Evolutionary conservation across 2,888 invertebrate genomes (phyloP).

Genomic region (Dione vanillae): DNA sequence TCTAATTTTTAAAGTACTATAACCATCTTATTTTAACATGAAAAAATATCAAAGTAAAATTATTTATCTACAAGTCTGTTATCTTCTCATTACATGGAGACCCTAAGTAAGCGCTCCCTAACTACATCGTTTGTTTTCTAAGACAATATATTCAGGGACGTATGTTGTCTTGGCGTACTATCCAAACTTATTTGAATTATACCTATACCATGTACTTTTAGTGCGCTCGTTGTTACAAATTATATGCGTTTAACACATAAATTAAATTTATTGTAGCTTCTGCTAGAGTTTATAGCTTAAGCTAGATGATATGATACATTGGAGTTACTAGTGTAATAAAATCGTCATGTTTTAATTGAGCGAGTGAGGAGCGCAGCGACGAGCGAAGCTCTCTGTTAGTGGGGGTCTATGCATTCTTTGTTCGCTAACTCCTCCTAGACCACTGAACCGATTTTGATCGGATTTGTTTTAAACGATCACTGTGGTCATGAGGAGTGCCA

Average conservation of each 20-base stretch:
- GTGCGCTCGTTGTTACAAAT: not conserved
- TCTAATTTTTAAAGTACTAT: too few species aligned
- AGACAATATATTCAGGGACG: constrained; percentile 15
- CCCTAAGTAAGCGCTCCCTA: constrained; percentile 18
- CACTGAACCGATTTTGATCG: too few species aligned
- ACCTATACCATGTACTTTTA: not conserved
- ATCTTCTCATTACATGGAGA: constrained; percentile 17
- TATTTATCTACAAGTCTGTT: constrained; percentile 8
- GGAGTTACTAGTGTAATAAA: too few species aligned
- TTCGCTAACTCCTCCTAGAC: too few species aligned
- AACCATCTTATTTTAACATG: not conserved
- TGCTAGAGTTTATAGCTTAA: not conserved
- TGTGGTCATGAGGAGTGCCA: too few species aligned
- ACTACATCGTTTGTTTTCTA: constrained; percentile 4
- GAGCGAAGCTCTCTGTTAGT: too few species aligned
- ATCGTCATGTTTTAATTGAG: too few species aligned
- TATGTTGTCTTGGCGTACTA: constrained; percentile 12
- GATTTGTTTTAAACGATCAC: too few species aligned
- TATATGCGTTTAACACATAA: not conserved
- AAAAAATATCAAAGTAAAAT: not conserved
- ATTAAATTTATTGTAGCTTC: not conserved
- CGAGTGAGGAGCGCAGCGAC: too few species aligned
- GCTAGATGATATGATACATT: too few species aligned
- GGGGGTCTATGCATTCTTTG: too few species aligned
- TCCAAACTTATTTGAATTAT: constrained; percentile 17